Evolutionary conservation across 2,797 vertebrate genomes (phyloP).

Genomic region (Monodelphis domestica): DNA sequence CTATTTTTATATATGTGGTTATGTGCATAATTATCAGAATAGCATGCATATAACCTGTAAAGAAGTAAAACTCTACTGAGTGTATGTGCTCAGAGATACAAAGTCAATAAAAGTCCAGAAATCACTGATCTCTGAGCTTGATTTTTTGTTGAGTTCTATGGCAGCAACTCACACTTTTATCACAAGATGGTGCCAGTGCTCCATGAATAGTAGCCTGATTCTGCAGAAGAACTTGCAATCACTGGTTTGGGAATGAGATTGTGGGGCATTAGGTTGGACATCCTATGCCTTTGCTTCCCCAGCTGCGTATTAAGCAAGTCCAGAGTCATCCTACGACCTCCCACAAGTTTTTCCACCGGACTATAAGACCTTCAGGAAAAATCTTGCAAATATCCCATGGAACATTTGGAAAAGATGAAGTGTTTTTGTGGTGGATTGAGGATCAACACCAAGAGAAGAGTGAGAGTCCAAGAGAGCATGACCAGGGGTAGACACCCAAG

Average conservation of each 20-base stretch:
- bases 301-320: not conserved
- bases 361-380: not conserved
- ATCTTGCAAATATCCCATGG: not conserved
- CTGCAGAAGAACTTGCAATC: not conserved
- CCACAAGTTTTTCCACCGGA: not conserved
- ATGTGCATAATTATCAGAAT: no score
- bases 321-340: no score
- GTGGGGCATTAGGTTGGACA: not conserved
- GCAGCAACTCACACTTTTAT: not conserved
- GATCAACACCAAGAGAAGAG: no score
- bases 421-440: not conserved
- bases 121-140: no score
- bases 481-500: no score
- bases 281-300: not conserved
- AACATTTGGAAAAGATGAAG: not conserved
- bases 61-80: no score
- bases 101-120: no score
- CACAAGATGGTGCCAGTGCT: slow-evolving; percentile 10
- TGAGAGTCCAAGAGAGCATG: no score
- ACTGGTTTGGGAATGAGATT: not conserved
- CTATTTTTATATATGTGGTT: no score
- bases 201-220: slow-evolving; percentile 5
- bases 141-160: no score
- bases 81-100: no score
- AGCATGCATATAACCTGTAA: no score